Base-by-base conservation (phyloP, 2,797 vertebrate genomes). In the Chaunax sp. region DNA sequence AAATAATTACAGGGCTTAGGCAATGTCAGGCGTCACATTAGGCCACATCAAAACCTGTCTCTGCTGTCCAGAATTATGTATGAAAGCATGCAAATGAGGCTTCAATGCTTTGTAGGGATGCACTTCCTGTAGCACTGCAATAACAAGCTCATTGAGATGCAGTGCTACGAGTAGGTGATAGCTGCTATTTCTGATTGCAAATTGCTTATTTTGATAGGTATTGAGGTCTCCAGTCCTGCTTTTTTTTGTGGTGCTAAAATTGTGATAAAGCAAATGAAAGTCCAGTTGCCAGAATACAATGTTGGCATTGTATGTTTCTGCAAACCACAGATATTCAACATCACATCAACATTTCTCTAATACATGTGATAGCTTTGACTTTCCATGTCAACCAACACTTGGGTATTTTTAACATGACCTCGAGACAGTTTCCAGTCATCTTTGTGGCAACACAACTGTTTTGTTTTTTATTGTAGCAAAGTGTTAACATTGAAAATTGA, bases 11-110 rank as follows among this genome's bases (percentile, higher is more conserved):
- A 75, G 83, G 84, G 85, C 84, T 88, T 73, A 51, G 77, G 77
- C 86, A 68, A 88, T 92, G 92, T 92, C 92, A 92, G 90, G 66
- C 80, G 50, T 84, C 84, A 87, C 81, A 92, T 92, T 92, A 93
- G 89, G 90, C 87, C 90, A 82, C 87, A 92, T 93, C 89, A 93
- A 90, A 87, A 87, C 81, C 87, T 78, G 90, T 89, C 91, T 92
- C 72, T 74, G 71, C 81, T 78, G 86, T 81, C 89, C 84, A 77
- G 86, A 92, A 92, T 91, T 92, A 90, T 90, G 90, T 90, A 90
- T 87, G 82, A 87, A 93, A 90, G 88, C 76, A 93, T 92, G 92
- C 92, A 93, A 93, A 94, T 93, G 85, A 92, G 86, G 72, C 77
- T 65, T 74, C 35, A 53, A 37, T 60, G 64, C 72, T 68, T 82